phyloP scores from a whole-genome alignment of 2,797 vertebrate species.

The Cossypha caffra region DNA sequence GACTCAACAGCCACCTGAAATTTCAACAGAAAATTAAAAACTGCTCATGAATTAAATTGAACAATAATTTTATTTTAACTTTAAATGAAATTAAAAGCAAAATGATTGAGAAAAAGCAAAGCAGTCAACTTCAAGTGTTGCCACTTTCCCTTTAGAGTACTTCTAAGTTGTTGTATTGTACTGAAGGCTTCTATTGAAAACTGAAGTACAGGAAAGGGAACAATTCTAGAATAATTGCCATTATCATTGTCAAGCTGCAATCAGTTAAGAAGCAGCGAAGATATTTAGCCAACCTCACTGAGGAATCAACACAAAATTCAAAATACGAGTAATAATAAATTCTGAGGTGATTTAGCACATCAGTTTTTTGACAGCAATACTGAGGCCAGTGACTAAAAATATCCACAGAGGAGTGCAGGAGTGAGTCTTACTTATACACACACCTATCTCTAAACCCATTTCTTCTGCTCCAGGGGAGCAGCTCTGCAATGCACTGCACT shows the following conservation, averaged over 20 bases:
- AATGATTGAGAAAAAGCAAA: neutral
- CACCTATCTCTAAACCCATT: neutral
- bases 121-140: neutral
- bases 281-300: neutral
- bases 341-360: neutral
- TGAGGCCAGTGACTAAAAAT: neutral
- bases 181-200: slow-evolving; percentile 21
- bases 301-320: neutral
- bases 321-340: neutral
- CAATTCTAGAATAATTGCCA: neutral
- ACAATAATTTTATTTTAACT: slow-evolving; percentile 4
- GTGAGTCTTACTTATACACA: neutral
- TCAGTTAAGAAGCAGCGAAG: neutral
- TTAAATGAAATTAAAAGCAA: slow-evolving; percentile 25
- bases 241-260: neutral
- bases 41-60: slow-evolving; percentile 13
- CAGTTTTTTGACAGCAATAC: neutral
- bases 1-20: neutral
- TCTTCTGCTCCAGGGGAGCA: neutral
- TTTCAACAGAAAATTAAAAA: slow-evolving; percentile 28
- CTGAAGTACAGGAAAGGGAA: neutral
- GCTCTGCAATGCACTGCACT: neutral
- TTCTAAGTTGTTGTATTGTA: neutral
- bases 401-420: neutral
- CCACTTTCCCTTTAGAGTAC: slow-evolving; percentile 17